These are phyloP conservation scores for Cladorhizidae sp. DNA, from an alignment of 37 sponge, comb jelly and placozoan species.

Conservation along the genomic window DNA sequence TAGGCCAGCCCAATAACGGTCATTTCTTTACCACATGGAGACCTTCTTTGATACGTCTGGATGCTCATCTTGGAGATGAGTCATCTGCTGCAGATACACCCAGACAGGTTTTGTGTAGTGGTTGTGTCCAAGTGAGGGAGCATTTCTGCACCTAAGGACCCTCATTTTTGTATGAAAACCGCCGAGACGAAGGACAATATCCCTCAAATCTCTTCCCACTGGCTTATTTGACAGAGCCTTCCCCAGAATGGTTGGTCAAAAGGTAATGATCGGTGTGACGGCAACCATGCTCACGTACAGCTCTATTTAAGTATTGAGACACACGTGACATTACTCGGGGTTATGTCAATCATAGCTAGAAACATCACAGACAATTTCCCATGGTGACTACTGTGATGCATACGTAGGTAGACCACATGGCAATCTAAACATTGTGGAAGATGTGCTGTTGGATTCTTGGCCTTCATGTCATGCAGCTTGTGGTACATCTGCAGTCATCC, in stretches of 20 bases:
- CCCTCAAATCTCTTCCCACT: conserved; percentile 34
- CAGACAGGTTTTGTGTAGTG: conserved; percentile 38
- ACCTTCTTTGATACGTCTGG: conserved; percentile 31
- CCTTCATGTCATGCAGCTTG: conserved; percentile 7
- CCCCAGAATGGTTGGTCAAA: conserved; percentile 50
- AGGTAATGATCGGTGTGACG: conserved; percentile 28
- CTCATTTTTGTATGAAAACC: conserved; percentile 46
- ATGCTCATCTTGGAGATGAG: conserved; percentile 19
- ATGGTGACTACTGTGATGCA: conserved; percentile 21
- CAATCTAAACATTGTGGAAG: no score
- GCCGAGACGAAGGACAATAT: conserved; percentile 18
- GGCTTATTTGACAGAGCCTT: conserved; percentile 26
- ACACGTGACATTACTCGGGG: conserved; percentile 33
- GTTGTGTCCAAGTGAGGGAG: conserved; percentile 26
- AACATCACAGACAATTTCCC: conserved; percentile 43
- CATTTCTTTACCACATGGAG: conserved; percentile 42
- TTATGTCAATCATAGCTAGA: no score
- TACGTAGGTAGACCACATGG: no score
- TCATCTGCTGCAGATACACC: conserved; percentile 33
- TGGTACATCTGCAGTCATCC: neutral
- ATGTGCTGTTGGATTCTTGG: conserved; percentile 16
- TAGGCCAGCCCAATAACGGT: conserved; percentile 32
- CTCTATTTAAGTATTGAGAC: conserved; percentile 30
- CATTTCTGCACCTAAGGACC: conserved; percentile 43
- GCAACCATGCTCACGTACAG: conserved; percentile 31